These are phyloP conservation scores for Aleadryas rufinucha DNA, from an alignment of 2,113 vertebrate species.

Conservation along the genomic window DNA sequence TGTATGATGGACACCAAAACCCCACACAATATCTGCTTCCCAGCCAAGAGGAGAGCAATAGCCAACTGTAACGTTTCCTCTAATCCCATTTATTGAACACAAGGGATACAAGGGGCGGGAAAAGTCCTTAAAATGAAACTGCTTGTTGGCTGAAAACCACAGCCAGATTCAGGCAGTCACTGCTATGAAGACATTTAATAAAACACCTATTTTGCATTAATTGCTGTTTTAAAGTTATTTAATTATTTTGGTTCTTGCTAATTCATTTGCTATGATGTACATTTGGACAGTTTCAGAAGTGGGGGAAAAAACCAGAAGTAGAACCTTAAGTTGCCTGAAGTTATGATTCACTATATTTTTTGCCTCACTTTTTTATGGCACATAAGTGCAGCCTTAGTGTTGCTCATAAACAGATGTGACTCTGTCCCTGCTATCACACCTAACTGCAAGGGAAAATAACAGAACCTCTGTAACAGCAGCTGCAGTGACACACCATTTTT, in stretches of 20 bases:
- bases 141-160: background rate
- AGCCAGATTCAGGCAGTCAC: background rate
- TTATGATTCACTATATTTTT: background rate
- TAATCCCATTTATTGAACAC: background rate
- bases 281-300: background rate
- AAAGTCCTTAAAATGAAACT: background rate
- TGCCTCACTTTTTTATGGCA: background rate
- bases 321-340: background rate
- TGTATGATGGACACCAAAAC: background rate
- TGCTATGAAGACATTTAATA: background rate
- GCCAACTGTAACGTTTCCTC: background rate
- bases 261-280: background rate
- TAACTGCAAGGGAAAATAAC: background rate
- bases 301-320: background rate
- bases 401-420: background rate
- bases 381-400: background rate
- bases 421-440: background rate
- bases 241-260: background rate
- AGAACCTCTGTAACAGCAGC: background rate
- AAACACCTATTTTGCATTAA: background rate
- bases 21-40: background rate
- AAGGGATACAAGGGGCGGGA: accelerated
- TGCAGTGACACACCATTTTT: background rate
- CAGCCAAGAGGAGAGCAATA: background rate
- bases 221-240: background rate